These are phyloP conservation scores for Oscheius myriophilus DNA, from an alignment of 2,888 invertebrate genomes.

Conservation along the genomic window DNA sequence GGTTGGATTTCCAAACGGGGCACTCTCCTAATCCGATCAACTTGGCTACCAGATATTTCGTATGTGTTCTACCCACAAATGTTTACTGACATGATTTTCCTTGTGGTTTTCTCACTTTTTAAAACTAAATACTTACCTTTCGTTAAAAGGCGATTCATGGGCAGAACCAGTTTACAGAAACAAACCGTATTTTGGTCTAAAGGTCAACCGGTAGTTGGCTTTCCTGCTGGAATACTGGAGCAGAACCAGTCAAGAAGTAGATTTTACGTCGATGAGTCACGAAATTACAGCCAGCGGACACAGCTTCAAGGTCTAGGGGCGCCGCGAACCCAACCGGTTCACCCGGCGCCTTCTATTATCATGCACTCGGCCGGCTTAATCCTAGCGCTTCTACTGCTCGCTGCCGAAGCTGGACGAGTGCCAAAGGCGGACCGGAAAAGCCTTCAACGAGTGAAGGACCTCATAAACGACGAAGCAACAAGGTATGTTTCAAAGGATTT, in stretches of 20 bases:
- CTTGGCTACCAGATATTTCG: too few relatives aligned
- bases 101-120: too few relatives aligned
- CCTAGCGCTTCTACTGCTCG: conserved; percentile 21
- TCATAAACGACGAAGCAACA: conserved; percentile 26
- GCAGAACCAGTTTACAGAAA: too few relatives aligned
- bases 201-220: too few relatives aligned
- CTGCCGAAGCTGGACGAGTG: conserved; percentile 19
- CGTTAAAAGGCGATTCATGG: too few relatives aligned
- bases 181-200: too few relatives aligned
- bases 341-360: conserved; percentile 30
- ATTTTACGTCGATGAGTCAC: conserved; percentile 27
- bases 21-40: too few relatives aligned
- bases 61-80: too few relatives aligned
- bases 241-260: conserved; percentile 17
- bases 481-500: neutral
- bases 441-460: conserved; percentile 16
- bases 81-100: too few relatives aligned
- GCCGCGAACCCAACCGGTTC: conserved; percentile 25
- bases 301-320: conserved; percentile 29
- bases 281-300: conserved; percentile 28
- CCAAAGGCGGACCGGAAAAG: conserved; percentile 15
- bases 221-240: neutral
- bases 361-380: conserved; percentile 30
- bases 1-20: too few relatives aligned
- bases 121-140: too few relatives aligned